Evolutionary conservation across 2,797 vertebrate genomes (phyloP).

Genomic region (Chloroceryle inda): DNA sequence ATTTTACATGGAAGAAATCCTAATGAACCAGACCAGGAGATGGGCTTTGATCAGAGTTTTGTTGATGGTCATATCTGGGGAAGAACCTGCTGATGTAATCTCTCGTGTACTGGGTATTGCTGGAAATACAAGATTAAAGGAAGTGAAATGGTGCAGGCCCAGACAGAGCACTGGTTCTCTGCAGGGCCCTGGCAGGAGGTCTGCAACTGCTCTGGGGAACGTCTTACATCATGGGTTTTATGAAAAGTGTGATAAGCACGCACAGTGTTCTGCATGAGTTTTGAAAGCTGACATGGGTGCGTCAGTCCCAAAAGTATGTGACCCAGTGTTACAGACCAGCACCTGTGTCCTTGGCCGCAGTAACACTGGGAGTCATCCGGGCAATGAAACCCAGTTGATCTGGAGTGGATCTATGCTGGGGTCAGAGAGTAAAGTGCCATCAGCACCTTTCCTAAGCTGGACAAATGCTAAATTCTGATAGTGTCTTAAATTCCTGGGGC

Average conservation of each 20-base stretch:
- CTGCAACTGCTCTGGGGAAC: not conserved
- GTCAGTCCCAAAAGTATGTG: rapidly evolving
- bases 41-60: not conserved
- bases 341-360: not conserved
- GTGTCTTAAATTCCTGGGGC: not conserved
- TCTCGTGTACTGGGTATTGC: not conserved
- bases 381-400: not conserved
- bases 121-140: not conserved
- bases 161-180: not conserved
- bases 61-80: not conserved
- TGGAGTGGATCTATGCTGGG: not conserved
- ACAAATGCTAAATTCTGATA: not conserved
- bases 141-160: not conserved
- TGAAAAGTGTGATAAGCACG: not conserved
- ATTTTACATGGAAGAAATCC: not conserved
- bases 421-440: not conserved
- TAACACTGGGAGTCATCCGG: not conserved
- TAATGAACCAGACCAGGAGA: not conserved
- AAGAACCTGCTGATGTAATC: not conserved
- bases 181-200: not conserved
- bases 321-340: not conserved
- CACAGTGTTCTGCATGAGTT: not conserved
- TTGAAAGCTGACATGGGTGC: not conserved
- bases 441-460: not conserved
- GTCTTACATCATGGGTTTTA: not conserved